Evolutionary conservation across 2,113 vertebrate species (phyloP), one percentile per base, ranked within the genome.

Genomic region (Aplodontia rufa): DNA sequence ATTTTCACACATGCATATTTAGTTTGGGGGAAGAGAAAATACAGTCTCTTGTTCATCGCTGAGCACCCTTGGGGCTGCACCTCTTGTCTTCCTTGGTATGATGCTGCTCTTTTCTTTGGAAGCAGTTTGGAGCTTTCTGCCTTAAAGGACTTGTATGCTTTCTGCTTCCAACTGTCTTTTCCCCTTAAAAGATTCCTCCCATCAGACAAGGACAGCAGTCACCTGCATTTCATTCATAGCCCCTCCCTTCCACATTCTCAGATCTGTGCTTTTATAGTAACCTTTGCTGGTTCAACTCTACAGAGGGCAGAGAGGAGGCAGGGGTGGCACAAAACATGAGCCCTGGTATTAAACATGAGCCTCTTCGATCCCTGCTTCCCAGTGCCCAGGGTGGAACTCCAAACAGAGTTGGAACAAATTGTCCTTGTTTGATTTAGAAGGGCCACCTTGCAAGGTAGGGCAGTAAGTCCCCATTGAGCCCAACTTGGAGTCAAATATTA

Each of bases 371-470:
- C 19, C n/a, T 10, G 30, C 37, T 47, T 72, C 17, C 64, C 53
- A 37, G 82, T 5, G 53, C 22, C 66, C 66, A 49, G 0, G 28
- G 35, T 55, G 10, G 84, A 45, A 60, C 42, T 55, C 47, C 49
- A n/a, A 22, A 28, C 45, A 10, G 28, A 3, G 4, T 26, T 28
- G n/a, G 32, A 12, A 74, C 10, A 5, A 6, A 0, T 2, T 40
- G 5, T 20, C 14, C 0, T 24, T 28, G 30, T 2, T 7, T 45
- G 19, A 35, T 58, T n/a, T n/a, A 35, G 76, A 22, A 14, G 30
- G 42, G 32, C 26, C 1, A 3, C n/a, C 81, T 17, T 28, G 1
- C 20, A 62, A 10, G 30, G 24, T 4, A 53, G 64, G 37, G 11
- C 22, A 9, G 26, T 5, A 17, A 64, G 14, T 20, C 13, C 35